Base-by-base conservation (phyloP, 2,797 vertebrate species). In the Melanogrammus aeglefinus region DNA sequence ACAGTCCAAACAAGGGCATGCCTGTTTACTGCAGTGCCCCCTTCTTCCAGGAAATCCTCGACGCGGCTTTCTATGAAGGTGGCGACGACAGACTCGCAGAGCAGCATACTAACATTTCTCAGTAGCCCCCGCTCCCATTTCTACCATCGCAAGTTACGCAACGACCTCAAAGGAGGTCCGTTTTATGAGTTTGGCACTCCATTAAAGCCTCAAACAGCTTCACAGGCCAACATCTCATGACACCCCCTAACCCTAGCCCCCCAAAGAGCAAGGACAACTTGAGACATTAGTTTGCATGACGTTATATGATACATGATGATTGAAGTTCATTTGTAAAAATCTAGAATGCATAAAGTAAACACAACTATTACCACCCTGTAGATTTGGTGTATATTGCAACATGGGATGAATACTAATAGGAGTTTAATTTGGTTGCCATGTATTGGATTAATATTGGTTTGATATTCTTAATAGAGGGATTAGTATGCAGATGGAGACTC, bases 21-120 rank as follows among this genome's bases (percentile, higher is more conserved):
- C 89, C 92, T 90, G 91, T 90, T 88, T 92, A 90, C 91, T 88
- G 90, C 82, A 47, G 47, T 47, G 82, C 81, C 80, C 74, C 78
- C 70, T 51, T 47, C 85, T 79, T 38, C 75, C 81, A 75, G 86
- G 63, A 80, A 81, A 81, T 80, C 87, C 73, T 80, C 80, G 81
- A 90, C 79, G 82, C 88, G 87, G 84, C 82, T 76, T 75, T 76
- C 75, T 79, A 83, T 78, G 14, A 44, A 44, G 41, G 16, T 3
- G 41, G 13, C 41, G 41, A 12, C 13, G 12, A 51, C 14, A 51
- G 47, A 51, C 47, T 3, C 16, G 63, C 73, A 38, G 74, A 76
- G 84, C 83, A 74, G 1, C 72, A 36, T 75, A n/a, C 51, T 79
- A 57, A 51, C 47, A 51, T 51, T 51, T 18, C 47, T 51, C 44